phyloP scores from a whole-genome alignment of 2,113 vertebrate species.

The Tamias sibiricus region DNA sequence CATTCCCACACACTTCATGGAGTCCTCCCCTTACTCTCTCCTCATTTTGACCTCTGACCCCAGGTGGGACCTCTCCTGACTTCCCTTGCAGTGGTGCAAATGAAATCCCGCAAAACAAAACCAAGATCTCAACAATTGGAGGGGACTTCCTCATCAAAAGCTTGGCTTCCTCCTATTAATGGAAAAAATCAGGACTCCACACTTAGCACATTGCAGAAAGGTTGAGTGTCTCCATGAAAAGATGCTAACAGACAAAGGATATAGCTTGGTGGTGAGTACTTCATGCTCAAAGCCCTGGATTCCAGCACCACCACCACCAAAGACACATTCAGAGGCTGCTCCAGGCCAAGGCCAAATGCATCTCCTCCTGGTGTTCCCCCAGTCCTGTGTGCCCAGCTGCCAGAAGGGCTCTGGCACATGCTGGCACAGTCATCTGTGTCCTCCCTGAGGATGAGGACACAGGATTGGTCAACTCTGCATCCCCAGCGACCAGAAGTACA shows the following conservation, averaged over 20 bases:
- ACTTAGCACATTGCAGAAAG: background rate
- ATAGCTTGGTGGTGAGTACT: too few relatives aligned
- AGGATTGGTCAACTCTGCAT: background rate
- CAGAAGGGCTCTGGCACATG: background rate
- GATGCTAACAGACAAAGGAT: background rate
- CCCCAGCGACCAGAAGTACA: background rate
- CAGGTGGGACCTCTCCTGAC: background rate
- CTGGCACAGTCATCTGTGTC: background rate
- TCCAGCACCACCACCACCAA: too few relatives aligned
- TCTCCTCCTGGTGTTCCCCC: background rate
- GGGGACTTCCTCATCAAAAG: background rate
- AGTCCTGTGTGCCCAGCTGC: too few relatives aligned
- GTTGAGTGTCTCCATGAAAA: background rate
- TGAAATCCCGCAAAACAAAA: background rate
- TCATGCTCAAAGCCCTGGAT: too few relatives aligned
- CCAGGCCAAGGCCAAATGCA: background rate
- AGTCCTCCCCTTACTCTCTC: background rate
- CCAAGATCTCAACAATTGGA: background rate
- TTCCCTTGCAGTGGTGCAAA: background rate
- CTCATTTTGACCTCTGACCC: background rate
- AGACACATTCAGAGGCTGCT: background rate
- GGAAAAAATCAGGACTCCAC: background rate
- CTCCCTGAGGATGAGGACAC: background rate
- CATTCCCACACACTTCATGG: fast-evolving
- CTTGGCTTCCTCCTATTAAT: background rate